These are phyloP conservation scores for Hybognathus amarus DNA, from an alignment of 2,797 vertebrate genomes.

Conservation along the genomic window DNA sequence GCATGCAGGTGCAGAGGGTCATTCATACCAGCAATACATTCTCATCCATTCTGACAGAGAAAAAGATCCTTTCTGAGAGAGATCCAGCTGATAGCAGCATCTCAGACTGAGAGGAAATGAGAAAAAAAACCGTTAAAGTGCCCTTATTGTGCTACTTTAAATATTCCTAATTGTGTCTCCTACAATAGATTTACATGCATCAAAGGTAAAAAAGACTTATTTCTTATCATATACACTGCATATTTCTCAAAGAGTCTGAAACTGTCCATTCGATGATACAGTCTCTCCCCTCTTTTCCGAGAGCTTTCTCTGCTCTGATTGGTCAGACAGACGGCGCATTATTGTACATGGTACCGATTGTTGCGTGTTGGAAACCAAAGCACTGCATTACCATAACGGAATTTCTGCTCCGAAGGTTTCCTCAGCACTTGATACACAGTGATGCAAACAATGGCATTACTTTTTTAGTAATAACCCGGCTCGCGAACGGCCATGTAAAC, in stretches of 20 bases:
- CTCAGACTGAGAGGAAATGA: slow-evolving; percentile 20
- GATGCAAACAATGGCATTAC: no score
- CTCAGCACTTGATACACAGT: no score
- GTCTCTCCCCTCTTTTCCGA: background rate
- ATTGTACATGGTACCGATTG: no score
- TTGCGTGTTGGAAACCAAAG: no score
- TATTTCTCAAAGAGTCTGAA: background rate
- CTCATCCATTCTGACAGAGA: slow-evolving; percentile 46
- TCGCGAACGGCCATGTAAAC: no score
- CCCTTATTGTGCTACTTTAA: background rate
- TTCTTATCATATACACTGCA: background rate
- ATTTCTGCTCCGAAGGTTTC: no score
- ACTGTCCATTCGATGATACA: background rate
- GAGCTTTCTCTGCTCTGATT: background rate
- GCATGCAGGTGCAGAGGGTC: slow-evolving; percentile 38
- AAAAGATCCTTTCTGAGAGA: slow-evolving; percentile 42
- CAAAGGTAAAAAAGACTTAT: background rate
- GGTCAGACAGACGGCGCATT: background rate
- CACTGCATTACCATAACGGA: no score
- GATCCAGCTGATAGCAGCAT: slow-evolving; percentile 44
- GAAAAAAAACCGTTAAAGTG: slow-evolving; percentile 33
- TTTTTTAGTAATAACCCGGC: no score
- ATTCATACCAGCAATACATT: slow-evolving; percentile 27
- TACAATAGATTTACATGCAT: background rate
- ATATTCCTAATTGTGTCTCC: background rate